Percentiles rank a stretch among this genome's conserved stretches.
These are phyloP conservation scores for Mythimna albipuncta DNA, from an alignment of 2,888 invertebrate species.

Conservation along the genomic window DNA sequence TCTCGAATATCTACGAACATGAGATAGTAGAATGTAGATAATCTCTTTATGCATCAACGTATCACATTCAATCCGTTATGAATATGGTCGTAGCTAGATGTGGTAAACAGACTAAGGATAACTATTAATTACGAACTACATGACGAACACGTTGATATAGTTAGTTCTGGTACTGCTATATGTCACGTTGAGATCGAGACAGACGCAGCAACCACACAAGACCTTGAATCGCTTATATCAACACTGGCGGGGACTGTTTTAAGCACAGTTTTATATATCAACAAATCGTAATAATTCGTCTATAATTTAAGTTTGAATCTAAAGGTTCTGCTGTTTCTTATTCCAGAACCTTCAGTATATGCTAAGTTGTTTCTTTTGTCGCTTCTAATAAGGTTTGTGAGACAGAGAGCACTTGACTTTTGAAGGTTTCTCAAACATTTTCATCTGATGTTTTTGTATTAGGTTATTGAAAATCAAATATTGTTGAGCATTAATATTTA, in stretches of 20 bases:
- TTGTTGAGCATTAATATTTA: neutral
- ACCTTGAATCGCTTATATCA: conserved; percentile 61
- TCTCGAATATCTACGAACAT: conserved; percentile 36
- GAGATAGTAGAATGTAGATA: conserved; percentile 17
- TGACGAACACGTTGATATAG: conserved; percentile 34
- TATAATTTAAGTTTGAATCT: conserved; percentile 5
- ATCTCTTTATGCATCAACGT: conserved; percentile 19
- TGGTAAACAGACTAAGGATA: conserved; percentile 31
- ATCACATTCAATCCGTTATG: conserved; percentile 41
- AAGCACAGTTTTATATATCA: conserved; percentile 36
- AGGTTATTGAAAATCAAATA: neutral
- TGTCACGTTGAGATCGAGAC: conserved; percentile 31
- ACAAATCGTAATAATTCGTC: conserved; percentile 22
- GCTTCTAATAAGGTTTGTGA: conserved; percentile 11
- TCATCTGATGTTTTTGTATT: conserved; percentile 6
- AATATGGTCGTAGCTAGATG: conserved; percentile 34
- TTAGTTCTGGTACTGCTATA: conserved; percentile 3
- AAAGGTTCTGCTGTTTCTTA: conserved; percentile 3
- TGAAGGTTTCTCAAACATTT: conserved; percentile 13
- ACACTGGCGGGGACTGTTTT: conserved; percentile 31
- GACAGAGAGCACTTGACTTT: conserved; percentile 24
- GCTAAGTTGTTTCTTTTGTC: conserved; percentile 24
- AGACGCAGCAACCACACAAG: conserved; percentile 64
- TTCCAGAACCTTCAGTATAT: conserved; percentile 19
- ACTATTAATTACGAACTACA: conserved; percentile 30